Evolutionary conservation across 2,113 vertebrate genomes (phyloP).

Genomic region (Thryonomys swinderianus): DNA sequence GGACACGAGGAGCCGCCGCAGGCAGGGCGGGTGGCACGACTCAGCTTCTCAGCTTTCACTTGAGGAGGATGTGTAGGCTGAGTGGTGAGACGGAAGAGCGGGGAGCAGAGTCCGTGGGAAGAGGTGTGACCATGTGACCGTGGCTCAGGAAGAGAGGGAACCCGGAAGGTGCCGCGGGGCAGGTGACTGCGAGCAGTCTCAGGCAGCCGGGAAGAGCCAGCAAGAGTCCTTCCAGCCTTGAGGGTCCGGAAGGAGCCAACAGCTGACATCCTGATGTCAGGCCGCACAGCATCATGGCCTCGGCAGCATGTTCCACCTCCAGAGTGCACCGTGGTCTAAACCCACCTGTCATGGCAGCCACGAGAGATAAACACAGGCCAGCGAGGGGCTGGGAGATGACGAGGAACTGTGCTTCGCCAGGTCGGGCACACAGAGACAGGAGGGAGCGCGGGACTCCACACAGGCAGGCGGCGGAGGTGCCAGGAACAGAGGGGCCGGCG

Average conservation of each 20-base stretch:
- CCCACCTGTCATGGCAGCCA: background rate
- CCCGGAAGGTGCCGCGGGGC: background rate
- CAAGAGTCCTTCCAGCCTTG: background rate
- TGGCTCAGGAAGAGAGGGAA: background rate
- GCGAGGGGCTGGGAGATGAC: too few relatives aligned
- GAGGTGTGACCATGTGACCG: background rate
- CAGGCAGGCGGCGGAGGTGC: too few relatives aligned
- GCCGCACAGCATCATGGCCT: too few relatives aligned
- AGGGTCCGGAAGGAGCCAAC: background rate
- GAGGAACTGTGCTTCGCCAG: background rate
- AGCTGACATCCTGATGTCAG: too few relatives aligned
- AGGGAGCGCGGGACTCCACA: background rate
- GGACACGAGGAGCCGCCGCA: background rate
- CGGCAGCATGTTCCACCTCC: too few relatives aligned
- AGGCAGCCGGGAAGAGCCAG: background rate
- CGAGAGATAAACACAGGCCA: background rate
- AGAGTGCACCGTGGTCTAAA: fast-evolving
- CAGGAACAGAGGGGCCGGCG: fast-evolving
- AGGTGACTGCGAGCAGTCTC: fast-evolving
- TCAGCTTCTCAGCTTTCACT: background rate
- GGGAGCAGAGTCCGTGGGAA: background rate
- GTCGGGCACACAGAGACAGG: background rate
- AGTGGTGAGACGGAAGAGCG: background rate
- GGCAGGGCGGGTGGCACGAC: background rate
- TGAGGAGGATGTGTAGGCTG: too few relatives aligned